A percentile compares a stretch with the other conserved stretches of the same genome.
Conservation (phyloP, 2,888 invertebrate species). For the Merodon equestris region DNA sequence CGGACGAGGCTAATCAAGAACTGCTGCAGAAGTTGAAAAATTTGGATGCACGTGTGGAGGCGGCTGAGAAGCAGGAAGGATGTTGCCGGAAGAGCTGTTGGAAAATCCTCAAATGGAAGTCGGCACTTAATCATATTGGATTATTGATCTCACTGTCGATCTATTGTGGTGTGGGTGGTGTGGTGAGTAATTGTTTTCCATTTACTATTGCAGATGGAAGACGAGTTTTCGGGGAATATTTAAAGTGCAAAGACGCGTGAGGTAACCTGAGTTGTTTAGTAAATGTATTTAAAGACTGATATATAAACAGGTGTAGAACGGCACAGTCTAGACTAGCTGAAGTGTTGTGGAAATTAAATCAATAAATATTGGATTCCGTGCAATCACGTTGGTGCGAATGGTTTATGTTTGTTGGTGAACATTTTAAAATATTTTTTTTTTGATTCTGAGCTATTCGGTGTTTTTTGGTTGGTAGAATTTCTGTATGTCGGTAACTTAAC, state of each 20-base stretch:
- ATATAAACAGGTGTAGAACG: background rate
- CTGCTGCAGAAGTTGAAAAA: conserved; percentile 77
- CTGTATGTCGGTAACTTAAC: no score
- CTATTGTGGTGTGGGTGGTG: conserved; percentile 88
- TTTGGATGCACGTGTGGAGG: conserved; percentile 76
- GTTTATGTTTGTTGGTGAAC: no score
- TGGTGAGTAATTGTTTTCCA: conserved; percentile 81
- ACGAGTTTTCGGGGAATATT: background rate
- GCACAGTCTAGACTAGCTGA: no score
- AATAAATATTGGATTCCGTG: no score
- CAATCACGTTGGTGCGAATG: no score
- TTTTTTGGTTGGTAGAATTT: no score
- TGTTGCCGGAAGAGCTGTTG: conserved; percentile 79
- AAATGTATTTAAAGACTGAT: background rate
- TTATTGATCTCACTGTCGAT: conserved; percentile 87
- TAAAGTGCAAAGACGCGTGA: background rate
- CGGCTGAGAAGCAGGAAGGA: conserved; percentile 72
- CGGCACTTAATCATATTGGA: conserved; percentile 86
- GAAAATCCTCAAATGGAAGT: conserved; percentile 81
- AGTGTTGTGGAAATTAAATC: no score
- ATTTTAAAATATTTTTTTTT: no score
- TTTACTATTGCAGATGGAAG: no score
- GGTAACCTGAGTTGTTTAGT: background rate
- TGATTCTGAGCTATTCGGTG: no score
- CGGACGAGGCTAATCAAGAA: conserved; percentile 78